Evolutionary conservation across 1,140 invertebrate genomes (phyloP), one percentile per base, ranked within the genome.

Genomic region (Sitobion miscanthi): DNA sequence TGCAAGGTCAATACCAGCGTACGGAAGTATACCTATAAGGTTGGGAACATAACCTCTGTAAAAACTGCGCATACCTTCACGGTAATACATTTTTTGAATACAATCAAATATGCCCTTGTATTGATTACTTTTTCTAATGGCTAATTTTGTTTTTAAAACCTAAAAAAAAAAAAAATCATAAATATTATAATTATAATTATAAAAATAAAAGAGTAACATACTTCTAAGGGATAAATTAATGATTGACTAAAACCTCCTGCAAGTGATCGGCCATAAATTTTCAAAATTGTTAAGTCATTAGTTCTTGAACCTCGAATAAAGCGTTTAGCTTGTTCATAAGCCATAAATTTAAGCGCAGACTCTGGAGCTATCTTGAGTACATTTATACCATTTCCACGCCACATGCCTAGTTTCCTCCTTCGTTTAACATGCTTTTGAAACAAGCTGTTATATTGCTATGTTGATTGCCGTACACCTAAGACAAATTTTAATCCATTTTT

Each of bases 351-450:
- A 1, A 99, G 95, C 0, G 99, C 99, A 6, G 98, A 98, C 96
- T 99, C 99, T 1, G 99, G 99, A 0, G 98, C 99, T 94, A 99
- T 99, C 96, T 99, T 99, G 94, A 99, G 96, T 69, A 99, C 98
- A 95, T 99, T 99, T 94, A 99, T 99, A 77, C 98, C 98, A 95
- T 99, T 99, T 49, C 99, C 99, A 94, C 99, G 96, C 99, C 99
- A 99, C 90, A 99, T 95, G 91, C 98, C 98, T 54, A 95, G 96
- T 17, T 97, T 94, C 99, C 99, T 94, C 99, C 99, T 95, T 99
- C 99, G 82, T 97, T 97, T 9, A 99, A 95, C 98, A 99, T 98
- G 95, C 96, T 97, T 94, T 95, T 96, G 95, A 98, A 96, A 95
- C 97, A 97, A 95, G 96, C 97, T 90, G 95, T 95, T 95, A 98